Evolutionary conservation across 1,140 invertebrate genomes (phyloP).

Genomic region (Anastatus disparis): DNA sequence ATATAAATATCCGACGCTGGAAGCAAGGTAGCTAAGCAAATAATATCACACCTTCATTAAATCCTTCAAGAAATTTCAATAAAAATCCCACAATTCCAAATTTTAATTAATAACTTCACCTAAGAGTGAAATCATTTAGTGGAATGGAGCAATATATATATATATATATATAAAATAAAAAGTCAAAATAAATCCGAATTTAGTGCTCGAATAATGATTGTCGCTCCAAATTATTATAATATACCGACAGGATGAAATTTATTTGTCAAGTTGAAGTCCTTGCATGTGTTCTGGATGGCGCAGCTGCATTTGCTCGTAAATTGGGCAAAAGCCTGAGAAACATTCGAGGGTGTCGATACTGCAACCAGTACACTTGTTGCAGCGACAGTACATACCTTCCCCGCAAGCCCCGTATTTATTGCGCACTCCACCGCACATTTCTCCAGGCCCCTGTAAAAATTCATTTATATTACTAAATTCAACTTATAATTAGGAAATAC

Average conservation of each 20-base stretch:
- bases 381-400: conserved; percentile 67
- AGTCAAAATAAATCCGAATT: not conserved
- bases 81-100: conserved; percentile 23
- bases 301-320: conserved; percentile 28
- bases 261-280: conserved; percentile 31
- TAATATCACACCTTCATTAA: too few species aligned
- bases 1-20: too few species aligned
- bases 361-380: conserved; percentile 67
- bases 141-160: conserved; percentile 35
- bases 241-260: not conserved
- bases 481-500: too few species aligned
- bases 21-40: too few species aligned
- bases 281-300: conserved; percentile 33
- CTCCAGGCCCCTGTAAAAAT: conserved; percentile 65
- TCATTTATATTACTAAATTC: too few species aligned
- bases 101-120: conserved; percentile 10
- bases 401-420: conserved; percentile 65
- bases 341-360: conserved; percentile 61
- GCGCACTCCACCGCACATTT: conserved; percentile 64
- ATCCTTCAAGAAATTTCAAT: too few species aligned
- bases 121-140: conserved; percentile 32
- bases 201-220: too few species aligned
- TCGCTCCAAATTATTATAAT: too few species aligned
- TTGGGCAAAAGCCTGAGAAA: conserved; percentile 48
- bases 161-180: not conserved